Evolutionary conservation across 2,797 vertebrate genomes (phyloP), one percentile per base, ranked within the genome.

Genomic region (Notolepis coatsorum): DNA sequence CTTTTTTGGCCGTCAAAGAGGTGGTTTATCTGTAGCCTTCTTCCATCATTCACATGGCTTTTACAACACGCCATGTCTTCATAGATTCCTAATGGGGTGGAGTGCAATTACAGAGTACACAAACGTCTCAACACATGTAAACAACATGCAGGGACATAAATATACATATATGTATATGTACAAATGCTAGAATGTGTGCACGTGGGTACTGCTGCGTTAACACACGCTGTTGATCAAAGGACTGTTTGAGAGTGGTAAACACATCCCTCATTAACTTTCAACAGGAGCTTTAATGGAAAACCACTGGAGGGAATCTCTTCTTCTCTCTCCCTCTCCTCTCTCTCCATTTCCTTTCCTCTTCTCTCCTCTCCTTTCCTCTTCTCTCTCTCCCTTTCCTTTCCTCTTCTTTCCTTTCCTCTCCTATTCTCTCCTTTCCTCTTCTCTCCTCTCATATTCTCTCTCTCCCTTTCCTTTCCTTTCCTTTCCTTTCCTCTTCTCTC

Each of bases 211-310:
- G n/a, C n/a, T n/a, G n/a, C n/a, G n/a, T n/a, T n/a, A n/a, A 3
- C 76, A 31, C 37, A 54, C 61, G 13, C 38, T 61, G 70, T 77
- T 88, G 88, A 91, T 92, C 86, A 91, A 90, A 88, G 85, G 46
- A 49, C 81, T 61, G 74, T 77, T 72, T 79, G 70, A 25, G 67
- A 71, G 86, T 71, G 81, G 76, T 87, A 86, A 79, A 73, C 68
- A 50, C 77, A 71, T 81, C 82, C 73, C 67, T 92, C 88, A 89
- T 90, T 90, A 91, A 84, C 78, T 88, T 85, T 71, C 77, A 82
- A 68, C 80, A 60, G 70, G 84, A 71, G 76, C 83, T 81, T 86
- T 89, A 89, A 90, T 88, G 84, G 90, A 91, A 91, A 90, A 84
- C 77, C 87, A 90, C 80, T 90, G 85, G 75, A 90, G 88, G 87